Evolutionary conservation across 92 coral and sea anemone species (phyloP), one percentile per base, ranked within the genome.

Genomic region (Actinostola sp.): DNA sequence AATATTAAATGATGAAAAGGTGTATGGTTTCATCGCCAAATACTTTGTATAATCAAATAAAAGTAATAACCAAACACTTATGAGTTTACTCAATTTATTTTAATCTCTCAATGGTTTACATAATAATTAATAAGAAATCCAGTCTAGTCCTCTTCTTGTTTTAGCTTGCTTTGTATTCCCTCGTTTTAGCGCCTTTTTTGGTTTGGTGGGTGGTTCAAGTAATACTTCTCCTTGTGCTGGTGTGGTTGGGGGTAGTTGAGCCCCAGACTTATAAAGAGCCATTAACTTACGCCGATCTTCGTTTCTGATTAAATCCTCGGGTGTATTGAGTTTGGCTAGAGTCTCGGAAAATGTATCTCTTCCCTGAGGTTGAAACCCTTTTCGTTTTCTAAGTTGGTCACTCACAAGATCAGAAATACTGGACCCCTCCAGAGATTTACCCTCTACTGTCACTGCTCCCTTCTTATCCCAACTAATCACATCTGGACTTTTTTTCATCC

Each of bases 21-120:
- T 77, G 0, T 55, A 67, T 33, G 80, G 71, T 21, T 76, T 83
- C 70, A 72, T 71, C n/a, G n/a, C n/a, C n/a, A n/a, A n/a, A n/a
- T n/a, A n/a, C n/a, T n/a, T n/a, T n/a, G n/a, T n/a, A n/a, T n/a
- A n/a, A n/a, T n/a, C n/a, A n/a, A n/a, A n/a, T n/a, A n/a, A n/a
- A n/a, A n/a, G n/a, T n/a, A n/a, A n/a, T n/a, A n/a, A n/a, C n/a
- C n/a, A n/a, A n/a, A n/a, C n/a, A n/a, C n/a, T n/a, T n/a, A n/a
- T n/a, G n/a, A n/a, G n/a, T n/a, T n/a, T n/a, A n/a, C n/a, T n/a
- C n/a, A n/a, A n/a, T n/a, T n/a, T n/a, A n/a, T n/a, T n/a, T n/a
- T n/a, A n/a, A n/a, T n/a, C n/a, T n/a, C n/a, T n/a, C n/a, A n/a
- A n/a, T n/a, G n/a, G n/a, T n/a, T n/a, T n/a, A n/a, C n/a, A n/a